These are phyloP conservation scores for Brachyrhaphis roseni DNA, from an alignment of 2,797 vertebrate species.

Conservation along the genomic window DNA sequence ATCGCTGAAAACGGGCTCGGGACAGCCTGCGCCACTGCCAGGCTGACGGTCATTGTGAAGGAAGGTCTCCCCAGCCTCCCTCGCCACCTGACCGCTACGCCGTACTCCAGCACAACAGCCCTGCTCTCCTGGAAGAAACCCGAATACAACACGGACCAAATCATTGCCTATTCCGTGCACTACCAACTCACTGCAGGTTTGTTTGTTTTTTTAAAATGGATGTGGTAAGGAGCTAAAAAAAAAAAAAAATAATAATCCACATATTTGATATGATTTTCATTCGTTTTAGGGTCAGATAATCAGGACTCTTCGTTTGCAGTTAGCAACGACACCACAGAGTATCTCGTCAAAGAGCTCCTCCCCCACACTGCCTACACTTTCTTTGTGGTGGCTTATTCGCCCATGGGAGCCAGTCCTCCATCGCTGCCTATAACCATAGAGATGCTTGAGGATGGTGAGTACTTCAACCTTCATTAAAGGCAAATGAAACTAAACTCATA, in stretches of 20 bases:
- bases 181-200: conserved; percentile 88
- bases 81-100: conserved; percentile 82
- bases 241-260: no score
- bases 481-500: background rate
- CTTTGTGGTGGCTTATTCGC: conserved; percentile 96
- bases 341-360: conserved; percentile 92
- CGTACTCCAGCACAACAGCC: conserved; percentile 89
- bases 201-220: background rate
- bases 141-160: conserved; percentile 91
- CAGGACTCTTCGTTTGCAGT: conserved; percentile 97
- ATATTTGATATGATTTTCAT: conserved; percentile 1
- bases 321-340: conserved; percentile 96
- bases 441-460: conserved; percentile 93
- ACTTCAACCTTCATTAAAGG: conserved; percentile 1
- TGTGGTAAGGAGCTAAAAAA: background rate
- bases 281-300: conserved; percentile 86
- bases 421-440: conserved; percentile 87
- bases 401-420: conserved; percentile 91
- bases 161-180: conserved; percentile 97
- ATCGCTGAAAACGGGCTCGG: conserved; percentile 92
- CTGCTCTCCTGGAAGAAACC: conserved; percentile 93
- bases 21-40: conserved; percentile 90
- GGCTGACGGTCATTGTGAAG: conserved; percentile 91
- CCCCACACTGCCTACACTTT: conserved; percentile 94
- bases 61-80: conserved; percentile 95